Conservation (phyloP, 2,888 invertebrate genomes). For the Polydrusus pterygomalis region DNA sequence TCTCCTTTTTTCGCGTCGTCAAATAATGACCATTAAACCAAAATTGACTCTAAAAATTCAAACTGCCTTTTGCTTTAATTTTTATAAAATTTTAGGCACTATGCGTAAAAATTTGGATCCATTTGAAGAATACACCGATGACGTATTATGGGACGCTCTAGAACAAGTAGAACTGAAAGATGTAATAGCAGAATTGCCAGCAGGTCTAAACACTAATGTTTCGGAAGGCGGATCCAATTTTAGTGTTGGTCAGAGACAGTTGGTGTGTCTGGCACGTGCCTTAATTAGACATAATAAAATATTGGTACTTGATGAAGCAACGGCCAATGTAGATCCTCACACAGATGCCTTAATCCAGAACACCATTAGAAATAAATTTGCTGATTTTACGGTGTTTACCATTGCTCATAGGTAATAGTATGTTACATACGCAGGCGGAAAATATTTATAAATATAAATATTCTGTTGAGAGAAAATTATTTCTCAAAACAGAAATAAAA, state of each 20-base stretch:
- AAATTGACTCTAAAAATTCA: too few species aligned
- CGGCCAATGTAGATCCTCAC: constrained; percentile 88
- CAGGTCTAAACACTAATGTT: constrained; percentile 65
- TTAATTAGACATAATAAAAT: constrained; percentile 72
- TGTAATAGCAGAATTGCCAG: constrained; percentile 78
- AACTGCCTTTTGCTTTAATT: neutral
- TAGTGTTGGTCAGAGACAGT: constrained; percentile 76
- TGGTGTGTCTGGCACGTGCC: constrained; percentile 82
- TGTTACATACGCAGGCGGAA: neutral
- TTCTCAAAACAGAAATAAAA: too few species aligned
- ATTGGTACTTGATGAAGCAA: constrained; percentile 80
- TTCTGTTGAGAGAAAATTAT: too few species aligned
- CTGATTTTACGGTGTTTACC: constrained; percentile 87
- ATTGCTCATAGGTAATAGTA: constrained; percentile 82
- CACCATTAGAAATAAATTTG: constrained; percentile 85
- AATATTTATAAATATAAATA: too few species aligned
- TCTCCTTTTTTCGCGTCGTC: too few species aligned
- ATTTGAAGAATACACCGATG: constrained; percentile 65
- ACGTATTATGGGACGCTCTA: constrained; percentile 64
- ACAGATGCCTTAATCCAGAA: constrained; percentile 87
- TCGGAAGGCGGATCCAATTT: constrained; percentile 78
- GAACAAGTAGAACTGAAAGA: constrained; percentile 70
- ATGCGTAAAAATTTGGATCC: constrained; percentile 71
- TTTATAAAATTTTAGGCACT: constrained; percentile 69
- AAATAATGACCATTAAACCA: too few species aligned